Percentiles rank a stretch among this genome's conserved stretches.
These are phyloP conservation scores for Nomada flava DNA, from an alignment of 2,888 invertebrate genomes.

Conservation along the genomic window DNA sequence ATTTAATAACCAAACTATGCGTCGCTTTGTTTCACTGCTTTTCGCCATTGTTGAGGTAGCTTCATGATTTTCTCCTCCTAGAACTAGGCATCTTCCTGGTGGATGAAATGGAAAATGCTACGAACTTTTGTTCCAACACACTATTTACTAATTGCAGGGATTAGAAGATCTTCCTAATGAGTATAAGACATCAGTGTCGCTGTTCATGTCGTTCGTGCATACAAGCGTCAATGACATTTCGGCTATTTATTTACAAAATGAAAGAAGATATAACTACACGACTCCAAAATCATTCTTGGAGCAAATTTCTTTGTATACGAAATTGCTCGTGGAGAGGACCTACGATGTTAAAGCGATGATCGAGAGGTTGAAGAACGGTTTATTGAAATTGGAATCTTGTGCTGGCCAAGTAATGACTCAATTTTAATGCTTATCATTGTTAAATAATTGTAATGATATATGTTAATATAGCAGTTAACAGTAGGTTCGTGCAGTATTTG, in stretches of 20 bases:
- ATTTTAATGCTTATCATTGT: not conserved
- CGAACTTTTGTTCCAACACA: too few relatives aligned
- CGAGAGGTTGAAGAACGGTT: conserved; percentile 92
- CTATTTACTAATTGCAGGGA: conserved; percentile 83
- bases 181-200: conserved; percentile 87
- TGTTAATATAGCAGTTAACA: not conserved
- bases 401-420: conserved; percentile 89
- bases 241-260: conserved; percentile 91
- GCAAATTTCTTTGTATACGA: conserved; percentile 93
- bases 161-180: conserved; percentile 84
- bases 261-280: conserved; percentile 96
- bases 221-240: conserved; percentile 95
- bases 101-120: too few relatives aligned
- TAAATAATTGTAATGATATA: not conserved
- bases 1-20: too few relatives aligned
- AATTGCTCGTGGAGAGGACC: conserved; percentile 89
- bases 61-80: too few relatives aligned
- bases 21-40: too few relatives aligned
- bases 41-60: too few relatives aligned
- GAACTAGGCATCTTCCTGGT: too few relatives aligned
- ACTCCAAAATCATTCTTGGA: conserved; percentile 98
- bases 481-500: too few relatives aligned
- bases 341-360: conserved; percentile 91
- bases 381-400: conserved; percentile 94
- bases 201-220: conserved; percentile 97